Evolutionary conservation across 2,888 invertebrate species (phyloP).

Genomic region (Heteromurus nitidus): DNA sequence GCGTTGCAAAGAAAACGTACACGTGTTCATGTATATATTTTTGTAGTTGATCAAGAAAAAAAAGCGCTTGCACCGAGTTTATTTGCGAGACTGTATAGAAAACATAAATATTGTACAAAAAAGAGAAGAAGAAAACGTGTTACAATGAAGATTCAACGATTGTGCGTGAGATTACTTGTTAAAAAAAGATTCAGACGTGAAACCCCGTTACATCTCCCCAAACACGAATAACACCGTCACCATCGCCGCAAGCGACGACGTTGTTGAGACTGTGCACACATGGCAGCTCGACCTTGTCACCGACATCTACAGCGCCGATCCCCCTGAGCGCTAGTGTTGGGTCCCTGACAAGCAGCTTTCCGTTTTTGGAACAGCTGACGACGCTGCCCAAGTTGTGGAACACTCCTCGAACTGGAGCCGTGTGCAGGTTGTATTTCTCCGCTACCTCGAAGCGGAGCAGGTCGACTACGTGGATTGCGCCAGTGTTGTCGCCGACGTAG

Average conservation of each 20-base stretch:
- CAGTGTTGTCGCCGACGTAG: constrained; percentile 71
- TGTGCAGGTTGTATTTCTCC: constrained; percentile 63
- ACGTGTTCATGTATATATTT: no score
- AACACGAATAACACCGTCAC: constrained; percentile 68
- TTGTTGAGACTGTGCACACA: constrained; percentile 70
- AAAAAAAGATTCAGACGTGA: no score
- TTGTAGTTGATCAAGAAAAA: no score
- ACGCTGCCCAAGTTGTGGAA: constrained; percentile 70
- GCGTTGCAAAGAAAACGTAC: no score
- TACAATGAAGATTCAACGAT: constrained; percentile 31
- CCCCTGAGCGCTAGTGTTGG: constrained; percentile 56
- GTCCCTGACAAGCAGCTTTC: constrained; percentile 66
- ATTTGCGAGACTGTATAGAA: no score
- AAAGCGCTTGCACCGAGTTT: no score
- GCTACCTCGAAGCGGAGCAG: constrained; percentile 61
- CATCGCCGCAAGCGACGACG: constrained; percentile 69
- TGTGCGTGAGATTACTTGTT: no score
- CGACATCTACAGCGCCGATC: constrained; percentile 19
- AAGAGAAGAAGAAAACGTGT: no score
- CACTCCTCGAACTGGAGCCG: constrained; percentile 69
- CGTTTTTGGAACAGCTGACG: constrained; percentile 67
- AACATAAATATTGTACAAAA: no score
- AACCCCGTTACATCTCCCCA: constrained; percentile 53
- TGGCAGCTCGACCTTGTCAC: constrained; percentile 42
- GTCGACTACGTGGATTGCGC: constrained; percentile 67